phyloP scores from a whole-genome alignment of 2,797 vertebrate species.

The Cossypha polioptera region DNA sequence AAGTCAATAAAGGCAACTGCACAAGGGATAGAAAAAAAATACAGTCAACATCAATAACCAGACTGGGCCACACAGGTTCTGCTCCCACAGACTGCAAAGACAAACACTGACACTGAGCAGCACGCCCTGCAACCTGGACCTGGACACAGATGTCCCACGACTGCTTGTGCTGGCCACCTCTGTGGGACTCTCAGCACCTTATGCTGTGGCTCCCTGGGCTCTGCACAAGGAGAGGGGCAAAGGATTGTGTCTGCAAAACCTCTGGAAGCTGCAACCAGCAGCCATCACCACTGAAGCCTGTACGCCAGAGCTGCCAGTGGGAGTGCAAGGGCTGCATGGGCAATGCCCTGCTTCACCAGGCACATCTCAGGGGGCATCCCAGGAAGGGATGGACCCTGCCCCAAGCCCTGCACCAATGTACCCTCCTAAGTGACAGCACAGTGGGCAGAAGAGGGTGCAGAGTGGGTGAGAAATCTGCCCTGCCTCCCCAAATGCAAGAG shows the following conservation, averaged over 20 bases:
- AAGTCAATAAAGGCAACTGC: background rate
- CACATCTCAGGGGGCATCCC: background rate
- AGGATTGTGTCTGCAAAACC: background rate
- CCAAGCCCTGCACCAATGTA: accelerated
- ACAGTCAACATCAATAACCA: background rate
- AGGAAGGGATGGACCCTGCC: background rate
- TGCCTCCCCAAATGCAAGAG: background rate
- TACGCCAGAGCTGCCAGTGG: background rate
- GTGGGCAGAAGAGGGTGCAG: background rate
- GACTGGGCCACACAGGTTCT: background rate
- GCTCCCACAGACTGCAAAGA: background rate
- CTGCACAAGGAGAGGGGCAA: background rate
- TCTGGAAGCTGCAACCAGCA: background rate
- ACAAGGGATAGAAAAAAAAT: background rate
- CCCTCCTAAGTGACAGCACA: background rate
- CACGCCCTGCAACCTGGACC: background rate
- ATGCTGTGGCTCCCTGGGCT: background rate
- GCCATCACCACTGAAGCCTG: background rate
- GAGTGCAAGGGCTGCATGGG: background rate
- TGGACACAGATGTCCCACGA: accelerated
- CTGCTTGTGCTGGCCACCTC: background rate
- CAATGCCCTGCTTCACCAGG: accelerated
- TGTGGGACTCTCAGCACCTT: background rate
- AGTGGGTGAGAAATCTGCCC: background rate
- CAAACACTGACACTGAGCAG: background rate